Percentiles rank a stretch among this genome's conserved stretches.
Conservation (phyloP, 1,140 invertebrate genomes). For the Drosophila trapezifrons region DNA sequence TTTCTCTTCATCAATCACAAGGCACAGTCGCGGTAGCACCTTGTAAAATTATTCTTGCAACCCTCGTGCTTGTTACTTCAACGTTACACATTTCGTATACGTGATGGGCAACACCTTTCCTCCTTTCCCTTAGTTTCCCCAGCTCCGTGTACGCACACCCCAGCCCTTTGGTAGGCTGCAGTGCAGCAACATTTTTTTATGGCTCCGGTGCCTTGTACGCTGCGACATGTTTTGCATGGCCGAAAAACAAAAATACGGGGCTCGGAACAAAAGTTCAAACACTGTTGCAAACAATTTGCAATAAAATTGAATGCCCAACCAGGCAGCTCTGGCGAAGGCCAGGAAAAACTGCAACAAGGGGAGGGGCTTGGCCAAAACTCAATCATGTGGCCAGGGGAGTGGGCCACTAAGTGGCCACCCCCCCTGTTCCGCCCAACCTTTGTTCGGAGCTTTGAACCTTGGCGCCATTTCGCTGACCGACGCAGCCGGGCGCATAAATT, state of each 20-base stretch:
- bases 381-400: constrained; percentile 46
- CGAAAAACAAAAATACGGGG: constrained; percentile 36
- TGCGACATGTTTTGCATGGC: constrained; percentile 71
- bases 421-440: constrained; percentile 20
- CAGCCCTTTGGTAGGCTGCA: constrained; percentile 38
- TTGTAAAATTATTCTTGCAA: background rate
- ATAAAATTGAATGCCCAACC: constrained; percentile 71
- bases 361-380: constrained; percentile 46
- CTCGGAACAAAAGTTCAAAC: constrained; percentile 35
- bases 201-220: constrained; percentile 25
- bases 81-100: constrained; percentile 48
- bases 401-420: constrained; percentile 57
- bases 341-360: constrained; percentile 15
- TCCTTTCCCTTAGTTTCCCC: background rate
- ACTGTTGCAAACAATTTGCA: constrained; percentile 75
- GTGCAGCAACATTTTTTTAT: constrained; percentile 57
- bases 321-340: constrained; percentile 18
- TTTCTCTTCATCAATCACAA: background rate
- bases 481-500: constrained; percentile 69
- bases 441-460: constrained; percentile 71
- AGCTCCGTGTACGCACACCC: constrained; percentile 19
- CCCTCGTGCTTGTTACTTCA: constrained; percentile 37
- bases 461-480: constrained; percentile 76
- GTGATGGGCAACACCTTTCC: constrained; percentile 46
- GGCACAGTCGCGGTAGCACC: background rate